These are phyloP conservation scores for Ceratina calcarata DNA, from an alignment of 1,140 invertebrate genomes.

Conservation along the genomic window DNA sequence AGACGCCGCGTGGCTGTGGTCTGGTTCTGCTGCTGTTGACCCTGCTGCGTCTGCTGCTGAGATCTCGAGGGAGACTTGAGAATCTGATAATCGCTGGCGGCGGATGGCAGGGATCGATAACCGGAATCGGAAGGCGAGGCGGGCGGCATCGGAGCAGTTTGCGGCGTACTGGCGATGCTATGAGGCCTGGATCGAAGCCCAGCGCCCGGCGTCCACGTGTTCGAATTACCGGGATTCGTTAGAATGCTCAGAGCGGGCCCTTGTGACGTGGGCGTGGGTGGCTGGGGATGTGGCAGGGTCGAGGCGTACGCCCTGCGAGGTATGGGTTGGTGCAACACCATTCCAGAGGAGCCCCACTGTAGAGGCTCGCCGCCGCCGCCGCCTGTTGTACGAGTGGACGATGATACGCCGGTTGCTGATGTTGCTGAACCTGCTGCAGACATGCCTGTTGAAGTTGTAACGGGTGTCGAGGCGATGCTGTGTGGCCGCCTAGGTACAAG, in stretches of 20 bases:
- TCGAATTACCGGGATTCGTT: conserved; percentile 68
- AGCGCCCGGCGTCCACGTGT: conserved; percentile 75
- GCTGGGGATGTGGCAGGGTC: conserved; percentile 78
- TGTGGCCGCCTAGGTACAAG: conserved; percentile 74
- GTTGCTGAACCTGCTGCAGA: conserved; percentile 68
- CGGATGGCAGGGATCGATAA: conserved; percentile 81
- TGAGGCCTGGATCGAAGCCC: conserved; percentile 71
- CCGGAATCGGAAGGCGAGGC: conserved; percentile 81
- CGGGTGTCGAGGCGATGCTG: conserved; percentile 78
- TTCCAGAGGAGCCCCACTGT: conserved; percentile 73
- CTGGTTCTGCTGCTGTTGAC: conserved; percentile 52
- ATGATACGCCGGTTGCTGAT: conserved; percentile 56
- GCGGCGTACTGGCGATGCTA: conserved; percentile 75
- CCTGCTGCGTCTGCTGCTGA: conserved; percentile 64
- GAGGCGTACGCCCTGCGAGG: conserved; percentile 75
- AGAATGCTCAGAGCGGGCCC: conserved; percentile 66
- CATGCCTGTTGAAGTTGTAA: conserved; percentile 59
- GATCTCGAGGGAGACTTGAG: conserved; percentile 77
- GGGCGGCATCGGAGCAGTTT: conserved; percentile 59
- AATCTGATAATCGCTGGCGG: conserved; percentile 84
- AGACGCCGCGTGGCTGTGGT: conserved; percentile 70
- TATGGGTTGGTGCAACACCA: conserved; percentile 76
- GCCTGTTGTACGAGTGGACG: conserved; percentile 68
- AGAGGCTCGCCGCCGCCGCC: conserved; percentile 59
- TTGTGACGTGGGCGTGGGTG: conserved; percentile 77